Conservation (phyloP, 2,113 vertebrate genomes). For the Willisornis vidua region DNA sequence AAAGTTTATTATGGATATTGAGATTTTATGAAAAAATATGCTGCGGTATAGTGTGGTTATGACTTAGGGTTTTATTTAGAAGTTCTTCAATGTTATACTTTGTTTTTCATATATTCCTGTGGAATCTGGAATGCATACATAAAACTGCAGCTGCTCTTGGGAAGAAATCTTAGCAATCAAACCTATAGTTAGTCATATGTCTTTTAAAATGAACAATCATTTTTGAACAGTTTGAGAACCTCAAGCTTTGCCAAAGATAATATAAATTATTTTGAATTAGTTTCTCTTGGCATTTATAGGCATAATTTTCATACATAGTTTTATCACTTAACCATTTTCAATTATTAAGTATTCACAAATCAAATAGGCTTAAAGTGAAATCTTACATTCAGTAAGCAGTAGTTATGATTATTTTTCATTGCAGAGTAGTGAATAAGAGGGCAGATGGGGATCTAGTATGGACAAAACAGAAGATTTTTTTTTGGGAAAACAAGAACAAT, state of each 20-base stretch:
- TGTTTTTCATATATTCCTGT: background rate
- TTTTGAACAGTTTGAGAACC: background rate
- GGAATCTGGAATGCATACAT: background rate
- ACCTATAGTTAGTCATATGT: background rate
- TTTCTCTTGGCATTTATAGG: background rate
- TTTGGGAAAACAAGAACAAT: background rate
- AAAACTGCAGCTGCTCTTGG: background rate
- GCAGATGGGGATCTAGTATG: background rate
- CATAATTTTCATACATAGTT: background rate
- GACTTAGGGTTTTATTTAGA: background rate
- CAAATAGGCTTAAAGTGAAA: background rate
- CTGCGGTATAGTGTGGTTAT: background rate
- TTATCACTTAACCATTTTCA: background rate
- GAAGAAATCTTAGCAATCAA: background rate
- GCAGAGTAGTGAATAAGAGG: background rate
- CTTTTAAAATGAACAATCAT: background rate
- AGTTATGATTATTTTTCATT: background rate
- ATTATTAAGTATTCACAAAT: background rate
- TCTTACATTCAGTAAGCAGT: background rate
- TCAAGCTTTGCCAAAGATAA: background rate
- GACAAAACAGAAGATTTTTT: background rate
- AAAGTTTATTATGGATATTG: background rate
- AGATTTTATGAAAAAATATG: background rate
- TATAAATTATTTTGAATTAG: background rate
- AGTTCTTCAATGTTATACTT: background rate